Evolutionary conservation across 2,888 invertebrate species (phyloP).

Genomic region (Eucriotettix oculatus): DNA sequence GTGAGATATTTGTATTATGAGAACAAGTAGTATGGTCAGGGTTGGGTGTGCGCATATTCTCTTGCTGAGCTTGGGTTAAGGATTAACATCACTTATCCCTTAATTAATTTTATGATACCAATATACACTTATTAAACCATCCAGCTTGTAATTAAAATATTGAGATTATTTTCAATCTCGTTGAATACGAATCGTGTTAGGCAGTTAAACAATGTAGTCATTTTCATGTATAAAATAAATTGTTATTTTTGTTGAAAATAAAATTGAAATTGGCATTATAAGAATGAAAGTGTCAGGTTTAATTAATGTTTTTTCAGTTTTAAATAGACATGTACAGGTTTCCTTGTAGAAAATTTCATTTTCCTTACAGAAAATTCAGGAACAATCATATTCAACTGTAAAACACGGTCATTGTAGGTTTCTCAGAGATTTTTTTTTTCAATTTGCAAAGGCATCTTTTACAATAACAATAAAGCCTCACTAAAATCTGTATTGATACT

Average conservation of each 20-base stretch:
- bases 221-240: conserved; percentile 9
- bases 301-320: neutral
- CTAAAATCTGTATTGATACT: neutral
- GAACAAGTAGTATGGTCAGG: neutral
- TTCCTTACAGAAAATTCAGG: neutral
- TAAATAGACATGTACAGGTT: neutral
- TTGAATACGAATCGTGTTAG: conserved; percentile 1
- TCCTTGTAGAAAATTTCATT: neutral
- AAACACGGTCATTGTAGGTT: neutral
- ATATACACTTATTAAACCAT: neutral
- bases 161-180: neutral
- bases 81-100: neutral
- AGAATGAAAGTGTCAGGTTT: neutral
- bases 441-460: neutral
- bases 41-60: neutral
- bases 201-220: conserved; percentile 7
- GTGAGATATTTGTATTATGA: neutral
- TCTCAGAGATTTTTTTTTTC: neutral
- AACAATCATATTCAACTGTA: neutral
- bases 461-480: neutral
- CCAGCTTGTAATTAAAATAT: neutral
- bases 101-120: neutral
- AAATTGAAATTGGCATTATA: conserved; percentile 21
- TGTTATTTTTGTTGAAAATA: conserved; percentile 31
- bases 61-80: neutral